Base-by-base conservation (phyloP, 2,888 invertebrate genomes). In the Meteorus colon region DNA sequence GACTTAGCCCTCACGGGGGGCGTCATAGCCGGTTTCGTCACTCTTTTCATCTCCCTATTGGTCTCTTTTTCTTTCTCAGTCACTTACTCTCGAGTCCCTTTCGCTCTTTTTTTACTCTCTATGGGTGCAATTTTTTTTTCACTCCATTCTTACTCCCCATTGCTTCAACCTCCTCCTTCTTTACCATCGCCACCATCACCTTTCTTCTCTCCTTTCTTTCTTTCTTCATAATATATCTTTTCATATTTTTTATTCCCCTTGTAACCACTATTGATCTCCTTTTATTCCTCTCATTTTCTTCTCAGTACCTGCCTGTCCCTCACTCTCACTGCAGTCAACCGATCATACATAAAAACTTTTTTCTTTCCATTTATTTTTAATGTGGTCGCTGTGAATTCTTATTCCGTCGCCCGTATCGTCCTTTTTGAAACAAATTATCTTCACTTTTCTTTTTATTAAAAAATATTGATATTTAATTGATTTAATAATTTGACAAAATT, bases 181-280 rank as follows among this genome's bases (percentile, higher is more conserved):
- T 89, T 16, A 55, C n/a, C 51, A 51, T n/a, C 51, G 16, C 51
- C 51, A 45, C 90, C 41, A 41, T 41, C 89, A 31, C 88, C 88
- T 55, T 86, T 84, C 55, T 85, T 83, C 41, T 79, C 77, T 16
- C 81, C 82, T 59, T 81, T 75, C 63, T 82, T 81, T 60, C 80
- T 80, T 68, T 86, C 85, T 51, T 85, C 84, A 62, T 85, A 83
- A 62, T 87, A 88, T 73, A 83, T 84, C 4, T 85, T 68, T 19
- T 80, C 81, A 29, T 82, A 84, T 31, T 87, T 84, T 74, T 88
- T 84, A 55, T 72, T 45, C 45, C 68, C 27, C 37, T 45, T 75
- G 51, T 62, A 75, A 27, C 14, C 63, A 67, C 66, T 72, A 31
- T 72, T 73, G 55, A 29, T 72, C 65, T 31, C 62, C 67, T 65